Conservation (phyloP, 1,140 invertebrate species). For the Diprion similis region DNA sequence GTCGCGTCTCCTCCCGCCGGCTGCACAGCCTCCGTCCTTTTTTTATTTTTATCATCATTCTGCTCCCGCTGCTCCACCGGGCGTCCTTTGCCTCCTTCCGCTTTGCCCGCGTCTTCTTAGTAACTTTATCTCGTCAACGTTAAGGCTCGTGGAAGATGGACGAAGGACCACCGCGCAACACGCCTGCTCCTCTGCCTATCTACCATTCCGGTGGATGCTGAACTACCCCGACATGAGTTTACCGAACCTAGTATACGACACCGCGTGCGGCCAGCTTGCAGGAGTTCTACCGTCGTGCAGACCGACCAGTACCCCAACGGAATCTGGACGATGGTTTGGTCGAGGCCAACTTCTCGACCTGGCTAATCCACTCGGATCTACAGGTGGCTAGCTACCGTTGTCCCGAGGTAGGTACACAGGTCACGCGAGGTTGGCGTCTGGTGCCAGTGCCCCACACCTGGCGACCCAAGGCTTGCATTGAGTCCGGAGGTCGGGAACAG, state of each 20-base stretch:
- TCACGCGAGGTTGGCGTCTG: constrained; percentile 2
- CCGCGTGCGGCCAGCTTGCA: not conserved
- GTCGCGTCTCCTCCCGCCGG: not conserved
- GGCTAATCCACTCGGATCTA: not conserved
- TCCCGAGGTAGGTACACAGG: not conserved
- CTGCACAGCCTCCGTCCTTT: too few relatives aligned
- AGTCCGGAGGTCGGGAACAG: not conserved
- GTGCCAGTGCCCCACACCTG: not conserved
- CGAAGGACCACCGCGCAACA: not conserved
- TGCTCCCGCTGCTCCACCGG: not conserved
- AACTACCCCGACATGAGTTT: too few relatives aligned
- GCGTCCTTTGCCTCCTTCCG: not conserved
- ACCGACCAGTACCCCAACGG: not conserved
- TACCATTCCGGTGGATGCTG: not conserved
- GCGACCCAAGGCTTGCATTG: not conserved
- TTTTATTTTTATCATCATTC: not conserved
- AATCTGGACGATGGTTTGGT: not conserved
- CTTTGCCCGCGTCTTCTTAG: not conserved
- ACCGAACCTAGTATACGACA: not conserved
- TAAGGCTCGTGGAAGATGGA: not conserved
- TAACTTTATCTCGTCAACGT: constrained; percentile 3
- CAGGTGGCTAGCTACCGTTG: constrained; percentile 4
- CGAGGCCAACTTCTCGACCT: not conserved
- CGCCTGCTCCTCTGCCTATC: not conserved
- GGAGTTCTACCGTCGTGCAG: too few relatives aligned